Conservation (phyloP, 1,140 invertebrate genomes). For the Lasioglossum albipes region DNA sequence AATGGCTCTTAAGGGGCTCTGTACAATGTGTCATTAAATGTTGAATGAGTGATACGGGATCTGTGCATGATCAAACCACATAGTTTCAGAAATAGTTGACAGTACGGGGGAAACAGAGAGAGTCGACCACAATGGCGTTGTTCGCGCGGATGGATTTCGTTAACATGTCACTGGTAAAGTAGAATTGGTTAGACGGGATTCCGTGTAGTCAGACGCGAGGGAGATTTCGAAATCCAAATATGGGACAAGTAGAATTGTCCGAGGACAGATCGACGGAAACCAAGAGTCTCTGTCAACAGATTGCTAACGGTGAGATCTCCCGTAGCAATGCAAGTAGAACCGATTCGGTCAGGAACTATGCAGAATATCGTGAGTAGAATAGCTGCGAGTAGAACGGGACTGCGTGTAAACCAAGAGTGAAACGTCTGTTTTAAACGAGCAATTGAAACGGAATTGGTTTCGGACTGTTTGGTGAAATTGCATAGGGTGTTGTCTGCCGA, state of each 20-base stretch:
- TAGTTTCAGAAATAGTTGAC: too few species aligned
- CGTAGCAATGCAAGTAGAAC: background rate
- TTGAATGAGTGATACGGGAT: too few species aligned
- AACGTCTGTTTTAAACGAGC: background rate
- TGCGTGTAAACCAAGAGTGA: background rate
- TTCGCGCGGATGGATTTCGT: too few species aligned
- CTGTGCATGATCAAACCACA: too few species aligned
- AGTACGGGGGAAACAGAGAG: too few species aligned
- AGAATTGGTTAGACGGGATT: background rate
- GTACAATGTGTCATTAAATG: too few species aligned
- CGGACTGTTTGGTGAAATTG: background rate
- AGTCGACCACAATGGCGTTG: too few species aligned
- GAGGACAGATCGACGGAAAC: background rate
- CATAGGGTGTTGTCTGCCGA: too few species aligned
- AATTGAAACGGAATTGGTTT: background rate
- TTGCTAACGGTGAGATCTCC: background rate
- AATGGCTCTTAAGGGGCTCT: too few species aligned
- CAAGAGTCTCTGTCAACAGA: background rate
- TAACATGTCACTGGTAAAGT: too few species aligned
- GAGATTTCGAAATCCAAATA: background rate
- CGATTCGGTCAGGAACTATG: background rate
- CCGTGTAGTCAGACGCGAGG: background rate
- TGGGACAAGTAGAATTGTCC: background rate
- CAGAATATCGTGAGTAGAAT: too few species aligned
- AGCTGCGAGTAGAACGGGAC: background rate